These are phyloP conservation scores for Prorops nasuta DNA, from an alignment of 1,140 invertebrate genomes.

Conservation along the genomic window DNA sequence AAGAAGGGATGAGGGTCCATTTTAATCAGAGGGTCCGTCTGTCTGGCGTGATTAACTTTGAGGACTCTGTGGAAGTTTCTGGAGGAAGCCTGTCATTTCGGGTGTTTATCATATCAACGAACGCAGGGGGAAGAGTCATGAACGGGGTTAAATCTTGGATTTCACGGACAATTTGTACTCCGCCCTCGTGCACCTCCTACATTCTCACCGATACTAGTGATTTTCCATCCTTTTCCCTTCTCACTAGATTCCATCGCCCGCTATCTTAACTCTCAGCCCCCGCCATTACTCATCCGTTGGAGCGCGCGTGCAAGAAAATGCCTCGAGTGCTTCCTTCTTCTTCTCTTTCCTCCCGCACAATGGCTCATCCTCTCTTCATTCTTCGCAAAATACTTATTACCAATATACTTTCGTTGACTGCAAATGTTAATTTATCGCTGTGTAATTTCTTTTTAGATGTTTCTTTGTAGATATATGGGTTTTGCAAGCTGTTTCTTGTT, in stretches of 20 bases:
- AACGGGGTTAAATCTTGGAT: conserved; percentile 27
- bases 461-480: no score
- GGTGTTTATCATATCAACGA: conserved; percentile 39
- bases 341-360: not conserved
- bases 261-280: not conserved
- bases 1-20: conserved; percentile 27
- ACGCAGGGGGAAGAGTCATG: not conserved
- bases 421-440: conserved; percentile 15
- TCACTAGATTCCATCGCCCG: not conserved
- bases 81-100: conserved; percentile 30
- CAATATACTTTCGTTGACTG: conserved; percentile 14
- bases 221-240: not conserved
- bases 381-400: not conserved
- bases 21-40: conserved; percentile 38
- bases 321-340: not conserved
- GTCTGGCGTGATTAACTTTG: conserved; percentile 40
- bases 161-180: conserved; percentile 22
- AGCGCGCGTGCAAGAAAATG: conserved; percentile 19
- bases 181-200: not conserved
- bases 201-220: not conserved
- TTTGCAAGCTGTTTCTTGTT: no score
- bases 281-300: conserved; percentile 18
- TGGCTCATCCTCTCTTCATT: not conserved
- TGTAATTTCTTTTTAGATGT: no score
- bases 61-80: conserved; percentile 14